Percentiles rank a stretch among this genome's conserved stretches.
These are phyloP conservation scores for Agrochola circellaris DNA, from an alignment of 2,888 invertebrate species.

Conservation along the genomic window DNA sequence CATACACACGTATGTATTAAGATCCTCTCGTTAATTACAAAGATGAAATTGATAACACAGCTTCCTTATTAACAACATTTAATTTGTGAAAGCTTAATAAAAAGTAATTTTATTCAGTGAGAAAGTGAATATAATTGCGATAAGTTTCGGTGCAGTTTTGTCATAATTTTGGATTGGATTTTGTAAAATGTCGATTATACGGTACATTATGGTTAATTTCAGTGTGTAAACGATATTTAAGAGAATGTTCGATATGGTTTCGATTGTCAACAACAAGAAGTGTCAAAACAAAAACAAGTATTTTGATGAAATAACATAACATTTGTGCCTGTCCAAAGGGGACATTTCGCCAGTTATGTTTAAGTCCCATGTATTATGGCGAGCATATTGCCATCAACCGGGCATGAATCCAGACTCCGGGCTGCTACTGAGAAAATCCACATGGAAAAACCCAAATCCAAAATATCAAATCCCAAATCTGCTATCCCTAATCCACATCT, in stretches of 20 bases:
- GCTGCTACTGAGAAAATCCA: no score
- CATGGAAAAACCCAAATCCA: no score
- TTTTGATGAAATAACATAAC: no score
- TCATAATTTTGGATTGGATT: conserved; percentile 24
- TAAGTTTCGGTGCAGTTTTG: conserved; percentile 22
- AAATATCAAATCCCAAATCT: no score
- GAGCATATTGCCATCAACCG: no score
- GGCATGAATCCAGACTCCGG: no score
- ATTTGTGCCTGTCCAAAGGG: no score
- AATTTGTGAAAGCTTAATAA: conserved; percentile 55
- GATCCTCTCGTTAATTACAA: conserved; percentile 17
- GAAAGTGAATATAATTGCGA: conserved; percentile 49
- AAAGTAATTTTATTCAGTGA: conserved; percentile 27
- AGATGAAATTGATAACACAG: conserved; percentile 43
- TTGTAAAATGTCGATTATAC: conserved; percentile 39
- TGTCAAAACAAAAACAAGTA: background rate
- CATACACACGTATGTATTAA: background rate
- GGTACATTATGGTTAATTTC: conserved; percentile 16
- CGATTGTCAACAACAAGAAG: background rate
- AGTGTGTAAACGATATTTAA: conserved; percentile 27
- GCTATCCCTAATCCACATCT: no score
- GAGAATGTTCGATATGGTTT: conserved; percentile 20
- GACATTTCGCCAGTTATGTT: no score
- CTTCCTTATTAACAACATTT: conserved; percentile 41
- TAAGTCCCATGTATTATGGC: no score